Conservation (phyloP, 1,140 invertebrate species). For the Stratiolaelaps scimitus region DNA sequence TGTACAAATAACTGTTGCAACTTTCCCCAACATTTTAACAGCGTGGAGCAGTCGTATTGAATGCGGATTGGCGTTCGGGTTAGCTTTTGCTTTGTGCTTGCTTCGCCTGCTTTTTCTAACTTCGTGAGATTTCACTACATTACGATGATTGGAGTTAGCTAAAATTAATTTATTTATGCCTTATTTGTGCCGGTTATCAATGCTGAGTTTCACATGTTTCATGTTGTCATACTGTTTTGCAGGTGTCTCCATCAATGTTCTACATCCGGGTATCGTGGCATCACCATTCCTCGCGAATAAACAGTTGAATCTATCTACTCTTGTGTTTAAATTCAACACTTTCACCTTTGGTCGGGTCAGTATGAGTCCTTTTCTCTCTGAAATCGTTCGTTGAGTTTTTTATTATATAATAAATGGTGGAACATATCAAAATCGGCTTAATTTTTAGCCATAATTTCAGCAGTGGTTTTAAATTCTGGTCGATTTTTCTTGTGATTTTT, state of each 20-base stretch:
- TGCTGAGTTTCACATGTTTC: neutral
- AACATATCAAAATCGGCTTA: neutral
- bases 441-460: neutral
- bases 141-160: no score
- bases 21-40: no score
- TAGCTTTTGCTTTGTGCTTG: neutral
- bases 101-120: neutral
- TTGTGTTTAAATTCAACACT: neutral
- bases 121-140: neutral
- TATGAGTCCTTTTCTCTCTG: no score
- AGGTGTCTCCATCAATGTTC: neutral
- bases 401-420: neutral
- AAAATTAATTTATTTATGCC: no score
- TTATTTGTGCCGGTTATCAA: no score
- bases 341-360: neutral
- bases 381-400: no score
- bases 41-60: neutral
- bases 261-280: slow-evolving; percentile 10
- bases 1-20: no score
- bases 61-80: neutral
- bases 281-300: neutral
- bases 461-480: neutral
- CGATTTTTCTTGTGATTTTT: neutral
- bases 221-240: neutral
- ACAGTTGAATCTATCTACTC: neutral